Percentiles rank a stretch among this genome's conserved stretches.
Evolutionary conservation across 2,888 invertebrate species (phyloP).

Genomic region (Scelioninae gen. 1): DNA sequence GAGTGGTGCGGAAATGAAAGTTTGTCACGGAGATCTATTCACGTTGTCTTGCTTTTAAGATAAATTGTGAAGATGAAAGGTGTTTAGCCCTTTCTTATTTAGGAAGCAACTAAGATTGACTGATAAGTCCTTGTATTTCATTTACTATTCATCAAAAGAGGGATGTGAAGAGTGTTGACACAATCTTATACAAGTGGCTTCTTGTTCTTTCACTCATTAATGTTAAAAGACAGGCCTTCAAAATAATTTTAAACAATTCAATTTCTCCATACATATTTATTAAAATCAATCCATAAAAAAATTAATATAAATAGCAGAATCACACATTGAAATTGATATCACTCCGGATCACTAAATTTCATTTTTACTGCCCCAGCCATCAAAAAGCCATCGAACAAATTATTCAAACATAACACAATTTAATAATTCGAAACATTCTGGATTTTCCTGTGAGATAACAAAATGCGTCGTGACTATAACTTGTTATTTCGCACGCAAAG

Average conservation of each 20-base stretch:
- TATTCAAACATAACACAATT: neutral
- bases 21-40: conserved; percentile 53
- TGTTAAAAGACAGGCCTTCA: too few relatives aligned
- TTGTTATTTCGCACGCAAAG: conserved; percentile 23
- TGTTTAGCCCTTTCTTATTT: conserved; percentile 58
- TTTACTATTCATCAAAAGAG: conserved; percentile 44
- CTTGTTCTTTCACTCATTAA: too few relatives aligned
- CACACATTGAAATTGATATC: too few relatives aligned
- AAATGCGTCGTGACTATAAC: conserved; percentile 9
- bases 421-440: neutral
- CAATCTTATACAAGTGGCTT: too few relatives aligned
- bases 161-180: neutral
- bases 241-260: too few relatives aligned
- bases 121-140: conserved; percentile 29
- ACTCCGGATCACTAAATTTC: too few relatives aligned
- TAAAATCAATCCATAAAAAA: too few relatives aligned
- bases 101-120: conserved; percentile 34
- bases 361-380: too few relatives aligned
- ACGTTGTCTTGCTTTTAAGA: conserved; percentile 30
- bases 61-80: conserved; percentile 47
- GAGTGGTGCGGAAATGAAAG: conserved; percentile 49
- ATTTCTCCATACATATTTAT: too few relatives aligned
- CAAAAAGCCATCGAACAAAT: too few relatives aligned
- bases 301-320: too few relatives aligned
- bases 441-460: neutral